Evolutionary conservation across 2,113 vertebrate species (phyloP).

Genomic region (Alaudala cheleensis): DNA sequence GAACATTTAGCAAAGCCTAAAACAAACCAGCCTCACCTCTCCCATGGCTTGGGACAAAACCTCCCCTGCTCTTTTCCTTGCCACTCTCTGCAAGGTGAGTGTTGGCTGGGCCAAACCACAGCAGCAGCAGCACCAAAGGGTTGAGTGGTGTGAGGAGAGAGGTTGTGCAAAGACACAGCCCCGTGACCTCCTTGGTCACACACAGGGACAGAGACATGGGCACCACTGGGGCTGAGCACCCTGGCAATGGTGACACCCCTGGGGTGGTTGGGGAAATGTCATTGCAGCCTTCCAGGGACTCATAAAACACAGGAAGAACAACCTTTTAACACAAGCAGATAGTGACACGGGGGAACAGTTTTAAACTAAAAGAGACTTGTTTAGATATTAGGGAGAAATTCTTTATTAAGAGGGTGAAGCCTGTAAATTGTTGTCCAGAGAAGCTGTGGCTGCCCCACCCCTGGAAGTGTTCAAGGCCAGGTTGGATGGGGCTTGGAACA

Average conservation of each 20-base stretch:
- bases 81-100: not conserved
- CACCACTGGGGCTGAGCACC: not conserved
- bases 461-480: not conserved
- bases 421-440: not conserved
- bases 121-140: not conserved
- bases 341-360: not conserved
- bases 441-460: not conserved
- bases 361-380: not conserved
- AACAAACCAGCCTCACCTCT: not conserved
- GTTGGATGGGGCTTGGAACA: not conserved
- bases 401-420: not conserved
- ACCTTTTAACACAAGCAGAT: not conserved
- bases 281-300: not conserved
- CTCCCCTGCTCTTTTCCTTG: not conserved
- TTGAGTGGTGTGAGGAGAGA: not conserved
- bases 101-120: not conserved
- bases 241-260: not conserved
- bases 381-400: not conserved
- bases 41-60: not conserved
- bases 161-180: not conserved
- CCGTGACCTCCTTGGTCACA: not conserved
- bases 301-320: not conserved
- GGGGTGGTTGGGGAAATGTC: rapidly evolving
- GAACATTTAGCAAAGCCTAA: not conserved
- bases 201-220: not conserved